Evolutionary conservation across 2,888 invertebrate species (phyloP), one percentile per base, ranked within the genome.

Genomic region (Smittia aterrima): DNA sequence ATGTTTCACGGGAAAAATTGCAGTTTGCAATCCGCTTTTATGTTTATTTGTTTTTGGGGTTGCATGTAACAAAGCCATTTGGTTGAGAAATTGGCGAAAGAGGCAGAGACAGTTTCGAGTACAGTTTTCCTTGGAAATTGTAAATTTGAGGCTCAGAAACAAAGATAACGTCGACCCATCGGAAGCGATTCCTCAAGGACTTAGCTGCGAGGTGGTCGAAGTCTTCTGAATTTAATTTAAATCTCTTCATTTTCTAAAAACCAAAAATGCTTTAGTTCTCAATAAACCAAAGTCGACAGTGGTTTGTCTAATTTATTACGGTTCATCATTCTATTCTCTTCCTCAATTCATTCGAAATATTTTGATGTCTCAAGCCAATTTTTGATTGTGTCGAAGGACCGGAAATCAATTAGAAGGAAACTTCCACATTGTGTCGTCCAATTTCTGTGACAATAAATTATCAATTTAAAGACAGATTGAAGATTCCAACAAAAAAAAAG

Each of bases 381-480:
- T 1, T 24, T 64, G 64, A 18, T 66, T 66, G 38, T 64, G 27
- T n/a, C 25, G 1, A 3, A 40, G 11, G 16, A 66, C 66, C 66
- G 66, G 66, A 66, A 38, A 40, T 66, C 66, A 66, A 66, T 40
- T 24, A 66, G 66, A 66, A 64, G 20, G 64, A 27, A 64, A 64
- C 27, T 25, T 64, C 27, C 27, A n/a, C 64, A 64, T 2, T 64
- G n/a, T 64, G 4, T 64, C 2, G 64, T 25, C 25, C 24, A 64
- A 64, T 16, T 64, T 25, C 27, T 27, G 58, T n/a, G 24, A 20
- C 71, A 72, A 72, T 72, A 72, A 72, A 72, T 72, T 72, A 72
- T 38, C 70, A 70, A 70, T 53, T 70, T 70, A 27, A 70, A 25
- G 54, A 66, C 20, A n/a, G n/a, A 47, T 20, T 18, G 40, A 18